These are phyloP conservation scores for Sarcophaga caerulescens DNA, from an alignment of 2,888 invertebrate genomes.

Conservation along the genomic window DNA sequence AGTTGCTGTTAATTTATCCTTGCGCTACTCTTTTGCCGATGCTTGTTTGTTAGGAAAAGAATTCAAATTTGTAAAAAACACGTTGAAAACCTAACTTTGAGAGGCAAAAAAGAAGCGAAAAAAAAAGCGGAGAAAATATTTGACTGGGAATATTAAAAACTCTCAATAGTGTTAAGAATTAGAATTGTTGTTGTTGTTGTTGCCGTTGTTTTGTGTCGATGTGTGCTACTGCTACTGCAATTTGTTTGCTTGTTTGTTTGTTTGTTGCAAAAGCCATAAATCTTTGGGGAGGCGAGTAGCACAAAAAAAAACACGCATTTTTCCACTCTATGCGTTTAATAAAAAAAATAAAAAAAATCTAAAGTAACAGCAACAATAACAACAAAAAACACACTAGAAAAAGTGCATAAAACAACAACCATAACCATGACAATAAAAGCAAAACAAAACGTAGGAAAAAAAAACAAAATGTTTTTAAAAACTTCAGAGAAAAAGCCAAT, in stretches of 20 bases:
- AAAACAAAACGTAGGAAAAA: neutral
- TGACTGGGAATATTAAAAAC: slow-evolving; percentile 59
- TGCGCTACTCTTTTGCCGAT: neutral
- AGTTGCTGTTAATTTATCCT: neutral
- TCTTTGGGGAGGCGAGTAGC: slow-evolving; percentile 39
- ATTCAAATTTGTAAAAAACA: slow-evolving; percentile 26
- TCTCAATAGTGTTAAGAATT: slow-evolving; percentile 49
- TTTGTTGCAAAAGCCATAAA: slow-evolving; percentile 47
- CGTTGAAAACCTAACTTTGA: neutral
- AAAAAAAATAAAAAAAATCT: slow-evolving; percentile 34
- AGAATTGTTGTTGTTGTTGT: slow-evolving; percentile 25
- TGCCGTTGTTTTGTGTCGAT: neutral
- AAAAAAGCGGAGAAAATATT: slow-evolving; percentile 1
- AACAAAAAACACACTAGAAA: neutral
- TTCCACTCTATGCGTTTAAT: slow-evolving; percentile 16
- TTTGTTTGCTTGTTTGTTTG: no score
- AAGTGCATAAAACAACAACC: neutral
- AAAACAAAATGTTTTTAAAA: neutral
- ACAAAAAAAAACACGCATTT: slow-evolving; percentile 32
- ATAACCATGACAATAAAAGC: neutral
- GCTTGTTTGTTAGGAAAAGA: no score
- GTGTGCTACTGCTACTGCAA: no score
- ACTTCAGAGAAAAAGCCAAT: slow-evolving; percentile 59
- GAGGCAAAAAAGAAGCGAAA: neutral
- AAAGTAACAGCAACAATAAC: neutral